phyloP scores from a whole-genome alignment of 1,140 invertebrate species.

The Caenorhabditis latens region DNA sequence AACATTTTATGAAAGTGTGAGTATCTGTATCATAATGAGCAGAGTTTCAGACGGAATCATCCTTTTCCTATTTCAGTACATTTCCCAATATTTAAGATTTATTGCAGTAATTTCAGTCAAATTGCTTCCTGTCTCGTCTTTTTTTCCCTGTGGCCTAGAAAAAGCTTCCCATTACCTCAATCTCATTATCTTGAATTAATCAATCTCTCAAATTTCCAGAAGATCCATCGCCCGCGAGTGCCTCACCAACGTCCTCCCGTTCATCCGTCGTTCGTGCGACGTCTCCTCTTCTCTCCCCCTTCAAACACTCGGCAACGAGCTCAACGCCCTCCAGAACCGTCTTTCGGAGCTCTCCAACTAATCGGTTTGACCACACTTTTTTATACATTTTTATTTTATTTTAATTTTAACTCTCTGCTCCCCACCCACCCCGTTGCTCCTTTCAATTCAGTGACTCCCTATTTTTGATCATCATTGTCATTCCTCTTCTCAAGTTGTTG shows the following conservation, averaged over 20 bases:
- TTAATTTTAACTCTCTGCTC: neutral
- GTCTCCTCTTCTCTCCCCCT: neutral
- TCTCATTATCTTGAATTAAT: neutral
- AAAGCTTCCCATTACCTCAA: too few species aligned
- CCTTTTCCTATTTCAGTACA: too few species aligned
- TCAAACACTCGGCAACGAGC: conserved; percentile 25
- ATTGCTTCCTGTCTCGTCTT: too few species aligned
- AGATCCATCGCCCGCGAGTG: conserved; percentile 26
- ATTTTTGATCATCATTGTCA: conserved; percentile 7
- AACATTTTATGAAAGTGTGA: too few species aligned
- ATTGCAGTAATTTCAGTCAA: too few species aligned
- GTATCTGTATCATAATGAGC: too few species aligned
- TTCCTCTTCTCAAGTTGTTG: conserved; percentile 13
- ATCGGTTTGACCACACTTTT: neutral
- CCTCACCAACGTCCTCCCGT: conserved; percentile 7
- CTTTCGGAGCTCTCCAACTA: conserved; percentile 27
- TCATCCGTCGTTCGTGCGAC: conserved; percentile 22
- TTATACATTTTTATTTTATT: neutral
- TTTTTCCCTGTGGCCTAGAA: too few species aligned
- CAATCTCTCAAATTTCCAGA: conserved; percentile 4
- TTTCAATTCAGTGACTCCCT: neutral
- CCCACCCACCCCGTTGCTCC: too few species aligned
- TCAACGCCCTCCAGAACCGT: conserved; percentile 26
- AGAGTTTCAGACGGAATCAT: too few species aligned
- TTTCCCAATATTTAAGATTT: too few species aligned